Evolutionary conservation across 2,888 invertebrate genomes (phyloP).

Genomic region (Idaea dimidiata): DNA sequence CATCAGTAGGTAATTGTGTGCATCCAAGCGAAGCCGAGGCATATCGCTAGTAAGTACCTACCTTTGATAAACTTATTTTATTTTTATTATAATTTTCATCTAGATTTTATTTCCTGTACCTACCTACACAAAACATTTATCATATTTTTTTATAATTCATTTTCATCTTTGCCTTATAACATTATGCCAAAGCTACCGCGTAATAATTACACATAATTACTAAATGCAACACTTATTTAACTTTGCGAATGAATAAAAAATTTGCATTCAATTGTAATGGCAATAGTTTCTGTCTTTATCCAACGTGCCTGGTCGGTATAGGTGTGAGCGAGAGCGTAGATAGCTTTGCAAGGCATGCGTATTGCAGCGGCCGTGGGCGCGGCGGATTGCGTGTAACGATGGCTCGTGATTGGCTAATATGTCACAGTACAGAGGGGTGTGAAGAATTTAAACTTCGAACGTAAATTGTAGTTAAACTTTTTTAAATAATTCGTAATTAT

Average conservation of each 20-base stretch:
- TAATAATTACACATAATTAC: conserved; percentile 75
- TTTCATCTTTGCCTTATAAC: neutral
- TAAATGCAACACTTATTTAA: conserved; percentile 63
- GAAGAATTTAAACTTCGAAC: conserved; percentile 53
- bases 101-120: neutral
- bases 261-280: conserved; percentile 70
- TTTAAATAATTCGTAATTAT: conserved; percentile 48
- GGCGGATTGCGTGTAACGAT: conserved; percentile 55
- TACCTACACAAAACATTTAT: neutral
- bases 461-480: conserved; percentile 65
- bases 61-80: no score
- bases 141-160: neutral
- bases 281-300: conserved; percentile 53
- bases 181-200: conserved; percentile 22
- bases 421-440: conserved; percentile 62
- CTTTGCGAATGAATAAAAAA: conserved; percentile 75
- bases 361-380: conserved; percentile 71
- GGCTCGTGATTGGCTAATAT: conserved; percentile 58
- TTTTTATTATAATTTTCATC: no score
- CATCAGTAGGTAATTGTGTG: no score
- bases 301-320: conserved; percentile 28
- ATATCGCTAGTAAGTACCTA: no score
- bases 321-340: conserved; percentile 54
- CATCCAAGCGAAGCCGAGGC: no score
- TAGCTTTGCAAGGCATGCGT: conserved; percentile 70